Evolutionary conservation across 2,888 invertebrate genomes (phyloP), one percentile per base, ranked within the genome.

Genomic region (Tachina grossa): DNA sequence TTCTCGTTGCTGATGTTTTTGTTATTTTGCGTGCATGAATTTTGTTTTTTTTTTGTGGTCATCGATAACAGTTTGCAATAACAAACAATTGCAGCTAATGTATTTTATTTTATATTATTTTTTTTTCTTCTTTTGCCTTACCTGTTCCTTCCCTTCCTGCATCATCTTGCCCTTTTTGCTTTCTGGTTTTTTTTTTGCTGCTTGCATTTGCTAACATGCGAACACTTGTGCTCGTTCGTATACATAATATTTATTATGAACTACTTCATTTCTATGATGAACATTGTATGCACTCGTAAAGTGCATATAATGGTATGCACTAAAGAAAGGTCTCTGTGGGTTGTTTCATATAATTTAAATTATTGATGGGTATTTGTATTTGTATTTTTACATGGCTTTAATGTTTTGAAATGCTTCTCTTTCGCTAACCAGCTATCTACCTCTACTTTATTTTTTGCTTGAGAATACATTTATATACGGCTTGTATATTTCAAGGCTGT

Each of bases 11-110:
- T 71, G 11, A 43, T 53, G 49, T 53, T n/a, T n/a, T n/a, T 61
- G 43, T 49, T 71, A n/a, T 55, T 68, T 43, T 72, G 31, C 39
- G 16, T 49, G 61, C 63, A 77, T 66, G 41, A 72, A 77, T 76
- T 72, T 74, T 81, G 47, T 59, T 61, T 31, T 31, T 31, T 31
- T 31, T 77, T 68, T 76, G 63, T 84, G 77, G 77, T 81, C 81
- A 81, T 77, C 84, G 77, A 77, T 81, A 68, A 55, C 19, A 77
- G 63, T 74, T 49, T 84, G 68, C 76, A 76, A 76, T 45, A 71
- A 68, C 47, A 82, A 76, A 49, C 65, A 74, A 81, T 71, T 81
- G 66, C 55, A 71, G 49, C 76, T 76, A 82, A 76, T 82, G 71
- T 76, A 76, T 65, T 77, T 77, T 53, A 49, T 63, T 41, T 39